phyloP scores from a whole-genome alignment of 2,113 vertebrate genomes.

The Corythoichthys intestinalis region DNA sequence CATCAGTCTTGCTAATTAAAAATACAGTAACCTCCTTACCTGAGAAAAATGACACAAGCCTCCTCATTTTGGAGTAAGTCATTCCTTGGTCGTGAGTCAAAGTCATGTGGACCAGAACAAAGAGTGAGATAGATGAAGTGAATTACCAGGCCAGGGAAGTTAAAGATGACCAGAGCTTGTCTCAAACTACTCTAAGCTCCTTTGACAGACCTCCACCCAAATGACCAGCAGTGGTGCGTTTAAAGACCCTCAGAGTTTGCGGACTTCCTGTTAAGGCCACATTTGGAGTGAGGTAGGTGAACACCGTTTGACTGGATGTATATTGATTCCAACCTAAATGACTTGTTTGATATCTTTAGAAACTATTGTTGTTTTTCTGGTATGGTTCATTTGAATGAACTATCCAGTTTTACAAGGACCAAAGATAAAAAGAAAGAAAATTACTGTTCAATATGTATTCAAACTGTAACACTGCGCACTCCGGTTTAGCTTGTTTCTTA shows the following conservation, averaged over 20 bases:
- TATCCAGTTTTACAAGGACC: background rate
- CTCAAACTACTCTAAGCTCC: slow-evolving; percentile 1
- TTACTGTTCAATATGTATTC: background rate
- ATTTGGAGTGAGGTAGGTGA: background rate
- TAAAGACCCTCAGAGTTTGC: slow-evolving; percentile 10
- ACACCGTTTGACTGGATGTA: background rate
- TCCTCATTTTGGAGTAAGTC: slow-evolving; percentile 69
- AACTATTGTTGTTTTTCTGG: background rate
- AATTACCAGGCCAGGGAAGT: background rate
- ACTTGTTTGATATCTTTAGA: background rate
- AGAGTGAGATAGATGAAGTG: fast-evolving
- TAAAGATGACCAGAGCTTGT: background rate
- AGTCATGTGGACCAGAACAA: slow-evolving; percentile 42
- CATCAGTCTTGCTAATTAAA: background rate
- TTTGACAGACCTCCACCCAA: slow-evolving; percentile 6
- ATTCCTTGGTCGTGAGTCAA: slow-evolving; percentile 52
- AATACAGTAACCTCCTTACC: slow-evolving; percentile 41
- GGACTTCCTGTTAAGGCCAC: background rate
- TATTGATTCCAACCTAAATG: background rate
- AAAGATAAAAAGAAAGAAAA: no score
- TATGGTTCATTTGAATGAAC: background rate
- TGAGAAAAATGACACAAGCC: slow-evolving; percentile 67
- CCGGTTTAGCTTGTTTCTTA: background rate
- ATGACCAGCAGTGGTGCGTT: slow-evolving; percentile 27
- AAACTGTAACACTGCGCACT: background rate